A percentile compares a stretch with the other conserved stretches of the same genome.
Evolutionary conservation across 2,113 vertebrate species (phyloP).

Genomic region (Neomonachus schauinslandi): DNA sequence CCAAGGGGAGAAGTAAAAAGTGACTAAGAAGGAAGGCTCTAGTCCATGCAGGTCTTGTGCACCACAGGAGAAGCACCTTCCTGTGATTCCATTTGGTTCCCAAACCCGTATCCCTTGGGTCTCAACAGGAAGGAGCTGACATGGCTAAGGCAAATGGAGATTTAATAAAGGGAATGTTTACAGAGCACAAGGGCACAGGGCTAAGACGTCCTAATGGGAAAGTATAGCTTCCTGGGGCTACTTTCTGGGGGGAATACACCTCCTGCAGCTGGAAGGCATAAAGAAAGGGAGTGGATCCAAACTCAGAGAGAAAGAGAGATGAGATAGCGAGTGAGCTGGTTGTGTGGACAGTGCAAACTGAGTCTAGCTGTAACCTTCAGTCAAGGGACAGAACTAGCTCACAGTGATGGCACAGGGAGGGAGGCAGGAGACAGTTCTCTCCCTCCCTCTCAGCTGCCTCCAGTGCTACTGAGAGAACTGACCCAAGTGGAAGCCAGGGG

Average conservation of each 20-base stretch:
- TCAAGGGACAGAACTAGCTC: background rate
- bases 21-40: background rate
- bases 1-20: background rate
- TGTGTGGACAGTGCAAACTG: background rate
- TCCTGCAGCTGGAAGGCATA: background rate
- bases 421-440: background rate
- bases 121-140: background rate
- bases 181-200: background rate
- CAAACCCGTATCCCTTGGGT: background rate
- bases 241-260: background rate
- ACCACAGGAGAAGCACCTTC: background rate
- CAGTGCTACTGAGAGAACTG: background rate
- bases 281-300: background rate
- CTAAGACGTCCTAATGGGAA: background rate
- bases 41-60: background rate
- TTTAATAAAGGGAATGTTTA: background rate
- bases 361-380: background rate
- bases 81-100: rapidly evolving
- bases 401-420: background rate
- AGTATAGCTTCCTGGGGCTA: background rate
- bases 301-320: background rate
- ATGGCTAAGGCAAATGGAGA: background rate
- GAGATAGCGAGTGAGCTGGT: rapidly evolving
- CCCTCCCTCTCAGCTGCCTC: no score
- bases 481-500: background rate